Conservation (phyloP, 2,888 invertebrate genomes). For the Autographa gamma region DNA sequence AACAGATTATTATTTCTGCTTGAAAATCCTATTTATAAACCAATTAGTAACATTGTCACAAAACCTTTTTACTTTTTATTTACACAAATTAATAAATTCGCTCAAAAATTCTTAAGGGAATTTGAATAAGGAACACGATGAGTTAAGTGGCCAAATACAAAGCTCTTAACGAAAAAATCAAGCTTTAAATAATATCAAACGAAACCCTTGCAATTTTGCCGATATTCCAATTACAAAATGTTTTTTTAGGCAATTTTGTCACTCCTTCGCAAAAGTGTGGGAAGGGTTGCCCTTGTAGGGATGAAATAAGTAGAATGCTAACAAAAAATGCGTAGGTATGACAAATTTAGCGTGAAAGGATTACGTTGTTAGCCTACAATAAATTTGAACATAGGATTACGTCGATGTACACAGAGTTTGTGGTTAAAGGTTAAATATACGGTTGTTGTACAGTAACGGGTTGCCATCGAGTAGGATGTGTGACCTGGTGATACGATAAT, state of each 20-base stretch:
- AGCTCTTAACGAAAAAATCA: background rate
- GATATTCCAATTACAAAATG: slow-evolving; percentile 5
- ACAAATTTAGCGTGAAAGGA: background rate
- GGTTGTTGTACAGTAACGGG: background rate
- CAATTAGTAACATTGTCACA: no score
- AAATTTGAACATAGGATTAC: slow-evolving; percentile 1
- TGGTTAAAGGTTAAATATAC: background rate
- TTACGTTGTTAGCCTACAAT: background rate
- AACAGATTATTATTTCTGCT: no score
- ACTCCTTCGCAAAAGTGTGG: slow-evolving; percentile 26
- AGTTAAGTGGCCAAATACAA: background rate
- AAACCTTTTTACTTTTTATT: no score
- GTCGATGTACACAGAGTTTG: background rate
- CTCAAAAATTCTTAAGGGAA: background rate
- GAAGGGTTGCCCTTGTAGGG: slow-evolving; percentile 5
- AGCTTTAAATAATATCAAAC: background rate
- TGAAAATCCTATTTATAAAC: no score
- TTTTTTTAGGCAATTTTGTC: slow-evolving; percentile 11
- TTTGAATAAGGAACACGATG: background rate
- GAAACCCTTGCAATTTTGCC: background rate
- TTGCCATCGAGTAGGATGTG: background rate
- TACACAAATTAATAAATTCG: no score
- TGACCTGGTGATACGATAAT: background rate
- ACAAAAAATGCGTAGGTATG: slow-evolving; percentile 6
- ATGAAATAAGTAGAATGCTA: background rate